Evolutionary conservation across 2,113 vertebrate genomes (phyloP).

Genomic region (Acrocephalus kingi): DNA sequence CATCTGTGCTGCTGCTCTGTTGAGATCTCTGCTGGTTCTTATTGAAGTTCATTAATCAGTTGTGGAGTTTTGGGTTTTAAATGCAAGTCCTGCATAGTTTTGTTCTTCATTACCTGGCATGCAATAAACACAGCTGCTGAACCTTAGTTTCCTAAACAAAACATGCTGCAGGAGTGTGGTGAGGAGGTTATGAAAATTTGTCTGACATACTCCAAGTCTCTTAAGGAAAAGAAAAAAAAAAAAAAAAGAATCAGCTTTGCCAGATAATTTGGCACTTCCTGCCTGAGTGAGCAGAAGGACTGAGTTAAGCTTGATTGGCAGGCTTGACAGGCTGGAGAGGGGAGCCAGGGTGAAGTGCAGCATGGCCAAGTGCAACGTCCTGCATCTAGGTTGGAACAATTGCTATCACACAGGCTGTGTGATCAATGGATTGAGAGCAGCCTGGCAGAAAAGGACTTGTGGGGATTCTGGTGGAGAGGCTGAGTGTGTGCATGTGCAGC

Average conservation of each 20-base stretch:
- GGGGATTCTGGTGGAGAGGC: not conserved
- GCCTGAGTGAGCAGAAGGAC: not conserved
- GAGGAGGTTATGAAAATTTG: not conserved
- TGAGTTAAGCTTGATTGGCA: not conserved
- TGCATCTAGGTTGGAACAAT: not conserved
- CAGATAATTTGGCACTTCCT: not conserved
- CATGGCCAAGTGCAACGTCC: not conserved
- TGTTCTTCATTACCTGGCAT: not conserved
- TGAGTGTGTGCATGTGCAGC: rapidly evolving
- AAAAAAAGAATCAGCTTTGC: not conserved
- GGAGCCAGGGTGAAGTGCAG: not conserved
- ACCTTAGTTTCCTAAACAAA: not conserved
- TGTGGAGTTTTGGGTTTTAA: not conserved
- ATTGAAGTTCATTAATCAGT: not conserved
- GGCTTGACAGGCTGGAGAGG: not conserved
- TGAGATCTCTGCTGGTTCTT: not conserved
- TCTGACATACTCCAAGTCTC: not conserved
- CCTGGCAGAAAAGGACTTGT: not conserved
- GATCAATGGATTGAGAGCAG: not conserved
- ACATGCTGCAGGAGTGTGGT: not conserved
- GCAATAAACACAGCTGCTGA: not conserved
- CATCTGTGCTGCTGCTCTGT: not conserved
- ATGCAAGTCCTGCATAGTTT: not conserved
- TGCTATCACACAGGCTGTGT: not conserved
- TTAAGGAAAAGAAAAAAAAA: not conserved